phyloP scores from a whole-genome alignment of 2,888 invertebrate genomes.

The Quadroppia sp. region DNA sequence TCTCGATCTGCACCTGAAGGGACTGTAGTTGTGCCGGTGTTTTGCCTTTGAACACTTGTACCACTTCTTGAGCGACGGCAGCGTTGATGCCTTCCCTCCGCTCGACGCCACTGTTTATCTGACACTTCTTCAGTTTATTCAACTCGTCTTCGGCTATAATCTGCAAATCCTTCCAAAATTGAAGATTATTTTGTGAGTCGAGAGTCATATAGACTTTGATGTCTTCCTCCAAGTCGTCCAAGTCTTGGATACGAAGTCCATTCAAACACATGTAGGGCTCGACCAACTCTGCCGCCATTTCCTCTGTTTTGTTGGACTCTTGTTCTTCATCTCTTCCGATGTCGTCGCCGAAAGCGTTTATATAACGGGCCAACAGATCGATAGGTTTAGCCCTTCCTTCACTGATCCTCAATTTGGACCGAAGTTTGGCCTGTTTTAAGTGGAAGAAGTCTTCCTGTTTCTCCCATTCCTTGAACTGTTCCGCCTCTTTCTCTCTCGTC shows the following conservation, averaged over 20 bases:
- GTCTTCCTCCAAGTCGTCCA: conserved; percentile 93
- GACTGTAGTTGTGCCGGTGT: conserved; percentile 77
- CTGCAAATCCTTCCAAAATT: conserved; percentile 94
- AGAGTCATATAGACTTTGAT: conserved; percentile 90
- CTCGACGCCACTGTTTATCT: conserved; percentile 51
- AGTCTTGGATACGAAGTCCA: conserved; percentile 78
- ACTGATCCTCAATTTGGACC: conserved; percentile 91
- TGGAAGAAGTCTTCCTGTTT: conserved; percentile 97
- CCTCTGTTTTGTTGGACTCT: conserved; percentile 31
- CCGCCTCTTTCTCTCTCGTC: conserved; percentile 82
- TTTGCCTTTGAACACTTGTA: conserved; percentile 86
- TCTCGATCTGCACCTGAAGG: conserved; percentile 76
- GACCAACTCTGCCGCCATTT: conserved; percentile 76
- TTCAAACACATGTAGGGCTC: conserved; percentile 94
- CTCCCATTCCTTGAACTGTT: conserved; percentile 88
- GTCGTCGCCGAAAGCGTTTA: conserved; percentile 61
- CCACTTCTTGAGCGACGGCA: conserved; percentile 84
- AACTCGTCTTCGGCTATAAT: conserved; percentile 91
- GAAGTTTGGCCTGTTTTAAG: conserved; percentile 85
- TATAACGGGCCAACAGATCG: conserved; percentile 92
- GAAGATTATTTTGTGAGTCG: conserved; percentile 82
- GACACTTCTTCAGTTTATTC: conserved; percentile 72
- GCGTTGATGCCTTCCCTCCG: conserved; percentile 78
- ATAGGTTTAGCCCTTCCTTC: conserved; percentile 97
- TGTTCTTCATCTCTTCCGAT: conserved; percentile 9